Conservation (phyloP, 2,797 vertebrate genomes). For the Ctenosaura bakeri region DNA sequence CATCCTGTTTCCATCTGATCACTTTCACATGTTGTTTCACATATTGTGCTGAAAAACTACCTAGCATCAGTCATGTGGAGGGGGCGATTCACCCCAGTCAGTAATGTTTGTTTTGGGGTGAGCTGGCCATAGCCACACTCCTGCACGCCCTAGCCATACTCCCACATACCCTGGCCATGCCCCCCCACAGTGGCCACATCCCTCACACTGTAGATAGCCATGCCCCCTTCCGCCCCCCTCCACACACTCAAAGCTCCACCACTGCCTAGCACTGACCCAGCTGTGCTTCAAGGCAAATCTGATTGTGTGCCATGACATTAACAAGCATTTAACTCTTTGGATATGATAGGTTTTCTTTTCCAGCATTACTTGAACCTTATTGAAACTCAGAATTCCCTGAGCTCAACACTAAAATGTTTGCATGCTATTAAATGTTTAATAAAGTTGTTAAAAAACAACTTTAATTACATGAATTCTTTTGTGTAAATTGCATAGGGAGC, state of each 20-base stretch:
- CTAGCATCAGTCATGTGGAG: not conserved
- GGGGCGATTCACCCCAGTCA: too few species aligned
- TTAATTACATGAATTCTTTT: constrained; percentile 27
- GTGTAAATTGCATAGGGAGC: constrained; percentile 20
- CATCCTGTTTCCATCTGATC: not conserved
- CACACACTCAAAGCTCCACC: too few species aligned
- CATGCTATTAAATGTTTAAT: constrained; percentile 30
- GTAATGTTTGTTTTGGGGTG: too few species aligned
- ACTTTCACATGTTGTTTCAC: not conserved
- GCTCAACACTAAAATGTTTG: not conserved
- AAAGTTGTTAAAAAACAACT: constrained; percentile 23
- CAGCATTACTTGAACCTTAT: not conserved
- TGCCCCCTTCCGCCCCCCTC: too few species aligned
- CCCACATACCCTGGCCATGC: too few species aligned
- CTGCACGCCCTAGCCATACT: too few species aligned
- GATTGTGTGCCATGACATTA: not conserved
- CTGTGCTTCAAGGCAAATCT: not conserved
- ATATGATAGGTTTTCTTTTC: not conserved
- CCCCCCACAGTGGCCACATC: too few species aligned
- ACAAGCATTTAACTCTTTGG: not conserved
- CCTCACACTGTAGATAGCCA: too few species aligned
- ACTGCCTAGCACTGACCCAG: not conserved
- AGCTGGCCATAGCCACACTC: too few species aligned
- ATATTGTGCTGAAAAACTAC: not conserved
- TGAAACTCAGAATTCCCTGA: not conserved